These are phyloP conservation scores for Drosophila kepulauana DNA, from an alignment of 1,140 invertebrate species.

Conservation along the genomic window DNA sequence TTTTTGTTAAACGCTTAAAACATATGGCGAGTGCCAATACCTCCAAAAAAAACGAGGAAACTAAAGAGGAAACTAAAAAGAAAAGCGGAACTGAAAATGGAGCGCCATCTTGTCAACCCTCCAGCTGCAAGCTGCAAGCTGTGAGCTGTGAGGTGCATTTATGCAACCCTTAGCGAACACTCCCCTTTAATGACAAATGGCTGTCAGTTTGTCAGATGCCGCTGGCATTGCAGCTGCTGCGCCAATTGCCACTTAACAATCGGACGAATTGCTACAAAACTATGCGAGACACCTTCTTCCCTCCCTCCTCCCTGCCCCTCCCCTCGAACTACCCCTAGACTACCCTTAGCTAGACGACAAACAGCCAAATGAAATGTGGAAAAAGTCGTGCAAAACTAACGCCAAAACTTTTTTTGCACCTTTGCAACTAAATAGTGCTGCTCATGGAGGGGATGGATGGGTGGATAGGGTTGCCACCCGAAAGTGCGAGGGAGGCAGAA, in stretches of 20 bases:
- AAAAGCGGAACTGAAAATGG: background rate
- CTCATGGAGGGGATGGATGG: background rate
- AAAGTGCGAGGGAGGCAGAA: background rate
- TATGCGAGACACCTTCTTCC: background rate
- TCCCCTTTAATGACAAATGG: constrained; percentile 72
- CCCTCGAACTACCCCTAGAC: background rate
- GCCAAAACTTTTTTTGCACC: constrained; percentile 33
- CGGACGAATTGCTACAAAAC: constrained; percentile 23
- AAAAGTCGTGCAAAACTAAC: constrained; percentile 9
- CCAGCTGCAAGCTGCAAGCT: too few species aligned
- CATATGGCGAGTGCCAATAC: constrained; percentile 42
- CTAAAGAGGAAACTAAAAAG: background rate
- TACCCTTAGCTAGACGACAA: background rate
- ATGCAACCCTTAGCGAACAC: background rate
- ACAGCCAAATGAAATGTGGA: constrained; percentile 12
- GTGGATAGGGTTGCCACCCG: background rate
- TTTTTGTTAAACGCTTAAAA: constrained; percentile 45
- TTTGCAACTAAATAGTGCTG: constrained; percentile 29
- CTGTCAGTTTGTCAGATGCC: constrained; percentile 69
- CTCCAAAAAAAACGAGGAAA: background rate
- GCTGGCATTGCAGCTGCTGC: constrained; percentile 47
- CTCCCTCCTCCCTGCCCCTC: background rate
- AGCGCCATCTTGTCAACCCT: background rate
- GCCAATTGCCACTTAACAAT: constrained; percentile 47
- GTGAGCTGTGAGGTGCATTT: too few species aligned